Percentiles rank a stretch among this genome's conserved stretches.
phyloP scores from a whole-genome alignment of 2,888 invertebrate genomes.

The Cryptus viduatorius region DNA sequence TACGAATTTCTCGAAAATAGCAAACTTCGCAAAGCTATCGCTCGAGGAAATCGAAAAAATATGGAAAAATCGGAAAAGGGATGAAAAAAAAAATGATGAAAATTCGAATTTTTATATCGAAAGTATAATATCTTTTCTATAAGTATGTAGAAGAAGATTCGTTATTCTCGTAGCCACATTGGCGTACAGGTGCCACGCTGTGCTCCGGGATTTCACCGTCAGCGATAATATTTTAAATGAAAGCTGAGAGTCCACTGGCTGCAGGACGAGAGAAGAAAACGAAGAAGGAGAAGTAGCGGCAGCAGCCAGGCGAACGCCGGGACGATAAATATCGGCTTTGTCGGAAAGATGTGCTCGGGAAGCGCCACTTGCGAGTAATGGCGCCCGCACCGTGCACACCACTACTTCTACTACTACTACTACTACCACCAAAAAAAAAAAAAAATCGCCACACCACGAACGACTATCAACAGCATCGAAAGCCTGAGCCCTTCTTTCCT shows the following conservation, averaged over 20 bases:
- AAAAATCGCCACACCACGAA: conserved; percentile 3
- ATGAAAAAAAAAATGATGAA: conserved; percentile 28
- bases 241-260: conserved; percentile 71
- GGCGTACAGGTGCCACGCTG: conserved; percentile 22
- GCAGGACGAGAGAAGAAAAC: conserved; percentile 6
- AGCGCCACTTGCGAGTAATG: conserved; percentile 84
- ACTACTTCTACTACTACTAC: conserved; percentile 32
- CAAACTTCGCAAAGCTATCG: background rate
- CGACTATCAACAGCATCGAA: conserved; percentile 48
- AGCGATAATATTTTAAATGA: conserved; percentile 83
- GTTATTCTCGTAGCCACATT: conserved; percentile 15
- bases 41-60: background rate
- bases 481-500: conserved; percentile 26
- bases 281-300: conserved; percentile 39
- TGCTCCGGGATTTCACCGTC: conserved; percentile 73
- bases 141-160: conserved; percentile 15
- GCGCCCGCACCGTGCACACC: conserved; percentile 70
- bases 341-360: conserved; percentile 80
- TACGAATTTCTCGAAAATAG: background rate
- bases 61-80: background rate
- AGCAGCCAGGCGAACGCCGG: conserved; percentile 72
- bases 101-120: conserved; percentile 25
- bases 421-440: conserved; percentile 12
- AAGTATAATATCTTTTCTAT: background rate
- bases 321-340: conserved; percentile 83